Base-by-base conservation (phyloP, 2,888 invertebrate species). In the Thymelicus sylvestris region DNA sequence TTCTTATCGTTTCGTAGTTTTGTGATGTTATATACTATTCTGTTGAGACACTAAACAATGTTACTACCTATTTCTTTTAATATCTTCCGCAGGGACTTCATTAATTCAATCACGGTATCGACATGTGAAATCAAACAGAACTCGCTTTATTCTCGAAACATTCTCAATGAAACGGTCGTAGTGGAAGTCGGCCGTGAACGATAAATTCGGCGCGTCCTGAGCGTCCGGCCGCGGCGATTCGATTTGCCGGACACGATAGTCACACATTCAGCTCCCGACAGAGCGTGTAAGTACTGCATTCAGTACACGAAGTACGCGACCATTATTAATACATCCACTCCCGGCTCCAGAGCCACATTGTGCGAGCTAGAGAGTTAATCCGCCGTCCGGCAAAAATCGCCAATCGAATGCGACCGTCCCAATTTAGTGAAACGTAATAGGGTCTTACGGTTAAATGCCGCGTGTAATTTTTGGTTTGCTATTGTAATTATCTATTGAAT, bases 381-480 rank as follows among this genome's bases (percentile, higher is more conserved):
- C 91, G 83, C 83, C 85, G 86, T 84, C 87, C 89, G 85, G 88
- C 89, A 88, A 88, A 90, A 91, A 92, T 90, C 90, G 85, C 82
- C 86, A 86, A 87, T 88, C 90, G 90, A 89, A 87, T 81, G 84
- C 88, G 86, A 83, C 86, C 87, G 83, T 86, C 85, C 89, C 88
- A 86, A 90, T 89, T 90, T 89, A 89, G 87, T 88, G 87, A 85
- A 86, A 86, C 86, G 87, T 90, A 90, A 90, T 90, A 88, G 90
- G 90, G 89, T 89, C 89, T 87, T 85, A 86, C 86, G 78, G 87
- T 89, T 91, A 88, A 92, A 92, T 89, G 89, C 87, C 81, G 89
- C 90, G 85, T 90, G 90, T 92, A 91, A 93, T 93, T 91, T 91
- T 92, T 90, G 92, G 92, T 93, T 92, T 91, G 92, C 91, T 85